Conservation (phyloP, 53 echinoderm and acorn worm genomes). For the Astropecten irregularis region DNA sequence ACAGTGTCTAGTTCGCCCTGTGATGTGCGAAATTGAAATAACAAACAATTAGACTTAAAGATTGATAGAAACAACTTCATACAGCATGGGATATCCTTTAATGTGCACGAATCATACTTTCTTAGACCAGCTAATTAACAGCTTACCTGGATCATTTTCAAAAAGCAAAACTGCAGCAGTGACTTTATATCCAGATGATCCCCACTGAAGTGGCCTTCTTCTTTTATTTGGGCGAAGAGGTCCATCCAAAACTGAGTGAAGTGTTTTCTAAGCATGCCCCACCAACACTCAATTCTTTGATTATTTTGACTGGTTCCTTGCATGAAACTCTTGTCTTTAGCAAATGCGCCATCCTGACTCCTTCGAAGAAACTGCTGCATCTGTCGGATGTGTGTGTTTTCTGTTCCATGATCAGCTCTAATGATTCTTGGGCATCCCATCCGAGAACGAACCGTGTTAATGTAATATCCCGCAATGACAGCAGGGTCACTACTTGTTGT, state of each 20-base stretch:
- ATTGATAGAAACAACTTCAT: too few relatives aligned
- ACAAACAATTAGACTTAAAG: not conserved
- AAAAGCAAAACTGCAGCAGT: not conserved
- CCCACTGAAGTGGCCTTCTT: conserved; percentile 8
- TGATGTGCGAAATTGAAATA: not conserved
- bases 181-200: conserved; percentile 1
- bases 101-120: too few relatives aligned
- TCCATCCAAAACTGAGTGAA: conserved; percentile 29
- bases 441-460: not conserved
- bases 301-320: conserved; percentile 2
- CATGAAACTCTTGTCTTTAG: conserved; percentile 3
- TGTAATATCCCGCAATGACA: conserved; percentile 47
- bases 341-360: conserved; percentile 1
- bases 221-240: conserved; percentile 9
- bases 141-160: not conserved
- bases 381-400: conserved; percentile 4
- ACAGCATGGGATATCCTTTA: too few relatives aligned
- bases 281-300: conserved; percentile 12
- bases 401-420: conserved; percentile 35
- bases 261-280: conserved; percentile 23
- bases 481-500: conserved; percentile 18
- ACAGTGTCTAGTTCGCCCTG: conserved; percentile 56
- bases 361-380: conserved; percentile 28
- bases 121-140: not conserved
- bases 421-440: conserved; percentile 13